Evolutionary conservation across 1,140 invertebrate species (phyloP).

Genomic region (Drosophila elegans): DNA sequence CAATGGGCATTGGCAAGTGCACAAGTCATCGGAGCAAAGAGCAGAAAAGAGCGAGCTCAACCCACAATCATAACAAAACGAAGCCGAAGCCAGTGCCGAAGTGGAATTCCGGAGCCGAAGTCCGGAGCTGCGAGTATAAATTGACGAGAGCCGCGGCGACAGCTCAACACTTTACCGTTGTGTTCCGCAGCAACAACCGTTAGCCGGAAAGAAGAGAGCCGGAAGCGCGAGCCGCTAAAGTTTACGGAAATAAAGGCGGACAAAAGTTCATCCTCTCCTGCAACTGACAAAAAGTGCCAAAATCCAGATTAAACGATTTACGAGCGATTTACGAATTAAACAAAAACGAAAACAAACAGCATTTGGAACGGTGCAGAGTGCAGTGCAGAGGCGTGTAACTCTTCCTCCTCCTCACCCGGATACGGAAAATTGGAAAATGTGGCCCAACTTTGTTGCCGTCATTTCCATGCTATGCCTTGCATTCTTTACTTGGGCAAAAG

Average conservation of each 20-base stretch:
- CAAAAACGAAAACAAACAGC: not conserved
- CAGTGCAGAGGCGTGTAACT: slow-evolving; percentile 5
- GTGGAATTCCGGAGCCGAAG: slow-evolving; percentile 21
- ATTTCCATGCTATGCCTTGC: slow-evolving; percentile 65
- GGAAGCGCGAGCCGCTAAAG: slow-evolving; percentile 79
- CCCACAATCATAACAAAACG: slow-evolving; percentile 69
- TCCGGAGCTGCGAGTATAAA: slow-evolving; percentile 58
- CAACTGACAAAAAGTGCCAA: slow-evolving; percentile 40
- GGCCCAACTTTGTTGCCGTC: slow-evolving; percentile 72
- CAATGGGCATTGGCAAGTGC: slow-evolving; percentile 23
- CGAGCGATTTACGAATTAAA: slow-evolving; percentile 25
- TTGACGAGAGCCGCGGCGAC: slow-evolving; percentile 49
- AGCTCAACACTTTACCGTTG: slow-evolving; percentile 62
- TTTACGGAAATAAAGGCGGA: slow-evolving; percentile 76
- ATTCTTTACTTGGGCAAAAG: slow-evolving; percentile 66
- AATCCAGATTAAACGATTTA: slow-evolving; percentile 48
- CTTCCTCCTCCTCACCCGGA: not conserved
- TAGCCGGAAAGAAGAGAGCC: slow-evolving; percentile 34
- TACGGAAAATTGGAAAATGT: slow-evolving; percentile 56
- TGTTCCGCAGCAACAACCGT: slow-evolving; percentile 61
- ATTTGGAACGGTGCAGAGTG: slow-evolving; percentile 9
- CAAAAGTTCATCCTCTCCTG: slow-evolving; percentile 51
- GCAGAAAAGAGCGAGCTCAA: slow-evolving; percentile 8
- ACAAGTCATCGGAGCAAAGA: slow-evolving; percentile 12
- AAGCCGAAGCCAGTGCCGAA: slow-evolving; percentile 28